A percentile compares a stretch with the other conserved stretches of the same genome.
phyloP scores from a whole-genome alignment of 1,140 invertebrate genomes.

The Rhopalosiphum padi region DNA sequence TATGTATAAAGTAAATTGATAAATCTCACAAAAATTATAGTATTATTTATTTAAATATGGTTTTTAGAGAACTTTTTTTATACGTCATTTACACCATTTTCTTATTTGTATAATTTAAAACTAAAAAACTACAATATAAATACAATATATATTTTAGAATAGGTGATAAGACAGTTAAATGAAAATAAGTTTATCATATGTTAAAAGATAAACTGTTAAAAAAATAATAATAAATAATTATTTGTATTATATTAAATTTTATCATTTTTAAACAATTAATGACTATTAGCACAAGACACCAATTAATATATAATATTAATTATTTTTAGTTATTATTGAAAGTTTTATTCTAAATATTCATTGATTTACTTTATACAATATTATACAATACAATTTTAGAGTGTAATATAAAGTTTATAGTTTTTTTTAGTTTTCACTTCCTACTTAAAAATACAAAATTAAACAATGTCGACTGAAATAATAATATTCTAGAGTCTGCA shows the following conservation, averaged over 20 bases:
- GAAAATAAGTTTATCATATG: neutral
- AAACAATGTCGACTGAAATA: neutral
- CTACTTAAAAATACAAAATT: neutral
- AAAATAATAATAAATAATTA: too few species aligned
- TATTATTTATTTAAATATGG: neutral
- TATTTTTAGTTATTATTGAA: neutral
- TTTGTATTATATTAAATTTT: neutral
- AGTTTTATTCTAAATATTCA: neutral
- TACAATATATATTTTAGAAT: too few species aligned
- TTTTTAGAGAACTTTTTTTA: neutral
- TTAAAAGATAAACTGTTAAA: neutral
- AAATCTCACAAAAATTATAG: too few species aligned
- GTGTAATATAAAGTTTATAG: neutral
- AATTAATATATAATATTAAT: neutral
- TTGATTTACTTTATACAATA: neutral
- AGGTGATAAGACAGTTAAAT: too few species aligned
- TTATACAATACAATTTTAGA: neutral
- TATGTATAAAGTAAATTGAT: neutral
- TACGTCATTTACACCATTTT: neutral
- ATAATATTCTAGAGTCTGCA: neutral
- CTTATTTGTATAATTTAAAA: neutral
- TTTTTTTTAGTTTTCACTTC: neutral
- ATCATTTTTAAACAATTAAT: neutral
- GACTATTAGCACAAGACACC: too few species aligned
- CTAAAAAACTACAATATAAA: neutral